Evolutionary conservation across 1,140 invertebrate genomes (phyloP).

Genomic region (Ooceraea biroi): DNA sequence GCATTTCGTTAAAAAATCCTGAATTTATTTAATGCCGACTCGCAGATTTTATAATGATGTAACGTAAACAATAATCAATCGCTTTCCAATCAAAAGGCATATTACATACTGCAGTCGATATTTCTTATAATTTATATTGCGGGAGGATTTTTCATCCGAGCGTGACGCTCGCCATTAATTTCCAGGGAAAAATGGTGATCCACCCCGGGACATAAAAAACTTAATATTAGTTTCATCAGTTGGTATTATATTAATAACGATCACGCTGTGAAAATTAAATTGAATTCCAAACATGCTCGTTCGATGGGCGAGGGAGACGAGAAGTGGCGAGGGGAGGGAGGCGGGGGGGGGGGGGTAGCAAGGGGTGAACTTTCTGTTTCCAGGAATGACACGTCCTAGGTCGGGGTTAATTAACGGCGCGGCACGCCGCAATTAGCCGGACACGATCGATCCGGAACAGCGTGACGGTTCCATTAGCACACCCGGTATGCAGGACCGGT

Average conservation of each 20-base stretch:
- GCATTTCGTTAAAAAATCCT: background rate
- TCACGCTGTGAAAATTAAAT: conserved; percentile 53
- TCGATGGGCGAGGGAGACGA: background rate
- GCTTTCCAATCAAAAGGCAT: background rate
- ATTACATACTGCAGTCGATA: background rate
- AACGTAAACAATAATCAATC: background rate
- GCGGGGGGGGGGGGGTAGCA: background rate
- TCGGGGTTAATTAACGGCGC: conserved; percentile 59
- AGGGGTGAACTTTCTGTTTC: conserved; percentile 2
- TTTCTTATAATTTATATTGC: conserved; percentile 13
- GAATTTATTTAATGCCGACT: background rate
- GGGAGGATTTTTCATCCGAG: background rate
- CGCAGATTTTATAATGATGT: background rate
- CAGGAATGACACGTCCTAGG: conserved; percentile 50
- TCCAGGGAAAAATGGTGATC: background rate
- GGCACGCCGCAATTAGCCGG: conserved; percentile 76
- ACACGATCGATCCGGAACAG: conserved; percentile 79
- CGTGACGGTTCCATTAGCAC: conserved; percentile 76
- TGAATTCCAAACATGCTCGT: conserved; percentile 38
- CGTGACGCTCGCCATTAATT: conserved; percentile 23
- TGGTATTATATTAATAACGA: conserved; percentile 8
- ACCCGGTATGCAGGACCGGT: conserved; percentile 74
- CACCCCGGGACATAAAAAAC: background rate
- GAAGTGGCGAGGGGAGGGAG: background rate
- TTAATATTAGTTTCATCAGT: background rate